These are phyloP conservation scores for Dorcus hopei DNA, from an alignment of 2,888 invertebrate genomes.

Conservation along the genomic window DNA sequence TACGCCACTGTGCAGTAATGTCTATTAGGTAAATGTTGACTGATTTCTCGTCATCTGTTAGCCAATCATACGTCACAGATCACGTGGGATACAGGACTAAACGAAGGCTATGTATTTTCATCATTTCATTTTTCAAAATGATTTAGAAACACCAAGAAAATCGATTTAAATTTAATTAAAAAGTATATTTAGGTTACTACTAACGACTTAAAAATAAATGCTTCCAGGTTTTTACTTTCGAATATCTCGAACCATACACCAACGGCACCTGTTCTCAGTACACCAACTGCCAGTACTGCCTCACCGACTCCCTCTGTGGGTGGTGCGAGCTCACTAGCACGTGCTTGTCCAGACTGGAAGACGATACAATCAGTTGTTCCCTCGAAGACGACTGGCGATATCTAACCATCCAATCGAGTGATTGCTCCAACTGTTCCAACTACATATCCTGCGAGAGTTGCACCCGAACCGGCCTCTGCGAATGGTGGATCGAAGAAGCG, in stretches of 20 bases:
- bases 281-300: constrained; percentile 81
- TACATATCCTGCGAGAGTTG: constrained; percentile 86
- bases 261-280: constrained; percentile 74
- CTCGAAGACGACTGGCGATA: constrained; percentile 66
- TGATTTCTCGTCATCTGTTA: too few relatives aligned
- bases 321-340: constrained; percentile 82
- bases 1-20: too few relatives aligned
- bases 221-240: constrained; percentile 69
- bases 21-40: too few relatives aligned
- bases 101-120: too few relatives aligned
- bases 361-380: constrained; percentile 63
- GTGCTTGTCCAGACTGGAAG: constrained; percentile 66
- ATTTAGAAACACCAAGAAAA: too few relatives aligned
- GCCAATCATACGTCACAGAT: too few relatives aligned
- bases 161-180: too few relatives aligned
- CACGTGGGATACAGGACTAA: too few relatives aligned
- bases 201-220: not conserved
- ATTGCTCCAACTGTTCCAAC: constrained; percentile 86
- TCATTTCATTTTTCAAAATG: too few relatives aligned
- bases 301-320: constrained; percentile 85
- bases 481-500: constrained; percentile 91
- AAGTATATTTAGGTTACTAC: too few relatives aligned
- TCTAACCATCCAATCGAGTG: constrained; percentile 74
- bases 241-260: constrained; percentile 85
- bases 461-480: constrained; percentile 69